These are phyloP conservation scores for Acanthurus tractus DNA, from an alignment of 2,797 vertebrate species.

Conservation along the genomic window DNA sequence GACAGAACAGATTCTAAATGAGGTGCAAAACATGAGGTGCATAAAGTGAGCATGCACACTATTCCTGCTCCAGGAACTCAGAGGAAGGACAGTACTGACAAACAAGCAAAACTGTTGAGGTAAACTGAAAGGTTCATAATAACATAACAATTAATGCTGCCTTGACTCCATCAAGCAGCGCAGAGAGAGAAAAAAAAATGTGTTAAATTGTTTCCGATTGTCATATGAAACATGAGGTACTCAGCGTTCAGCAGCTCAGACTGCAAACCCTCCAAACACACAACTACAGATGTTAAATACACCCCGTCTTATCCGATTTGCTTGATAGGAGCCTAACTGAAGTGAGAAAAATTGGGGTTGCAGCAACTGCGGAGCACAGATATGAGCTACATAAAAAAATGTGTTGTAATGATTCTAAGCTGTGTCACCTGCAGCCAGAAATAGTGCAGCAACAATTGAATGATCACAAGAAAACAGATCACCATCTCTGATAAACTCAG, in stretches of 20 bases:
- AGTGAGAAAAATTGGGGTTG: constrained; percentile 11
- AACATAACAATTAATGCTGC: constrained; percentile 64
- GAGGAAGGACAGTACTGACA: constrained; percentile 65
- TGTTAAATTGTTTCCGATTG: constrained; percentile 47
- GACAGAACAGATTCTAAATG: constrained; percentile 64
- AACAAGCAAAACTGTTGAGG: constrained; percentile 62
- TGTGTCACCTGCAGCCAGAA: neutral
- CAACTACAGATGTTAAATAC: neutral
- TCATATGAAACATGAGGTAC: constrained; percentile 59
- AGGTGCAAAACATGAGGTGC: constrained; percentile 49
- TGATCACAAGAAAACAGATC: constrained; percentile 11
- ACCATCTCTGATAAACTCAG: neutral
- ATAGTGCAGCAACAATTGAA: constrained; percentile 12
- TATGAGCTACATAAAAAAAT: constrained; percentile 2
- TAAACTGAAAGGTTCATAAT: constrained; percentile 60
- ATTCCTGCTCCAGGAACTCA: constrained; percentile 47
- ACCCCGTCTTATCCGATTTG: constrained; percentile 15
- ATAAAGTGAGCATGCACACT: constrained; percentile 48
- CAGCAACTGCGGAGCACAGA: constrained; percentile 2
- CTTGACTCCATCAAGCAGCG: constrained; percentile 49
- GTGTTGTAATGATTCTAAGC: constrained; percentile 8
- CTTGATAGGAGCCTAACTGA: constrained; percentile 25
- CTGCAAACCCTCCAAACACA: constrained; percentile 23
- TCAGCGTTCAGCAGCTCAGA: constrained; percentile 45
- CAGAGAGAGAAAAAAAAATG: neutral